Evolutionary conservation across 1,140 invertebrate species (phyloP).

Genomic region (Trinorchestia longiramus): DNA sequence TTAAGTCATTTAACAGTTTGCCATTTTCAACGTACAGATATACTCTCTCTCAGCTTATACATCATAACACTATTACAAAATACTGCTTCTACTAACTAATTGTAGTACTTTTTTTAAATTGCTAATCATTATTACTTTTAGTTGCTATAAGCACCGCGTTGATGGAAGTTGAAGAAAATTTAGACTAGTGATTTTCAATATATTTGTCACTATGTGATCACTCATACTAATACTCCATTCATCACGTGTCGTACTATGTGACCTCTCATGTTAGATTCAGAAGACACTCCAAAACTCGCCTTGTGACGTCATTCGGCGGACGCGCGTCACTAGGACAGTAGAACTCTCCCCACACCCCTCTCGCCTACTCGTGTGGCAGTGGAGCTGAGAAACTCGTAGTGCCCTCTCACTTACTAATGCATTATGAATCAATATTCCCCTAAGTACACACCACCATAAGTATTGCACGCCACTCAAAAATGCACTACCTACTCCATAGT

Average conservation of each 20-base stretch:
- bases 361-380: neutral
- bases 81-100: neutral
- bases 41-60: neutral
- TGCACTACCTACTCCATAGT: neutral
- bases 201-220: too few relatives aligned
- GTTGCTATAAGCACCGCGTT: neutral
- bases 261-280: neutral
- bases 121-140: neutral
- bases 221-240: neutral
- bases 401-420: neutral
- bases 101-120: neutral
- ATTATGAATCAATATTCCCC: neutral
- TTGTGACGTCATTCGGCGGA: neutral
- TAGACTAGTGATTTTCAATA: too few relatives aligned
- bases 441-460: too few relatives aligned
- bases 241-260: neutral
- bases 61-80: neutral
- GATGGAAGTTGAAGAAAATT: too few relatives aligned
- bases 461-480: neutral
- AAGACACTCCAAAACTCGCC: neutral
- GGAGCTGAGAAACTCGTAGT: neutral
- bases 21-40: neutral
- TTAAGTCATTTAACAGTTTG: neutral
- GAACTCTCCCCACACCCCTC: too few relatives aligned
- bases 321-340: neutral